Conservation (phyloP, 2,888 invertebrate species). For the Acrocyrtus sp. region DNA sequence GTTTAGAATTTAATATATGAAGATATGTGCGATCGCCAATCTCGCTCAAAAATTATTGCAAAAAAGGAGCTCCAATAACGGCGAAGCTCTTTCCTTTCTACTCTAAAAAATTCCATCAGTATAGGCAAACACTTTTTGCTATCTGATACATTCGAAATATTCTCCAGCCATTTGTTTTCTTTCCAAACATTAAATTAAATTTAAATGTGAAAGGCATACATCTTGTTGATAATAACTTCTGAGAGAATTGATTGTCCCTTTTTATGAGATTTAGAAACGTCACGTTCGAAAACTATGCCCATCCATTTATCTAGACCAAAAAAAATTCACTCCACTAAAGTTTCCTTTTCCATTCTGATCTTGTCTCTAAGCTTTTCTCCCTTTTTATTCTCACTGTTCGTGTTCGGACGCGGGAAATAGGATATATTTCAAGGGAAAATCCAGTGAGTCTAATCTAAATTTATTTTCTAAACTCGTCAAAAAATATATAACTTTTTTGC, state of each 20-base stretch:
- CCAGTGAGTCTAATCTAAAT: conserved; percentile 23
- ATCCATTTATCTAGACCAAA: conserved; percentile 11
- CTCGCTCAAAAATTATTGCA: no score
- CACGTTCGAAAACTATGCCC: neutral
- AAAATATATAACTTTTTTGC: conserved; percentile 6
- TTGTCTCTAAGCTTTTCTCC: neutral
- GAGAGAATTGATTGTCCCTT: neutral
- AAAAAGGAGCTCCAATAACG: no score
- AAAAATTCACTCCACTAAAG: neutral
- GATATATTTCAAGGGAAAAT: neutral
- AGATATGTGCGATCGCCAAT: no score
- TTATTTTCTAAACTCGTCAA: conserved; percentile 25
- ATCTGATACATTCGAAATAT: no score
- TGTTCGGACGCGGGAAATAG: no score
- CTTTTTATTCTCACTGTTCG: no score
- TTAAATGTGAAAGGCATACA: neutral
- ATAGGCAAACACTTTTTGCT: no score
- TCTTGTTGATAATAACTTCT: neutral
- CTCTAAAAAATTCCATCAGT: no score
- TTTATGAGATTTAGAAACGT: neutral
- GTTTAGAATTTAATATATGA: neutral
- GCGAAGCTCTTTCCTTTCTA: no score
- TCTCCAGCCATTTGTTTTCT: neutral
- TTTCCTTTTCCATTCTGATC: neutral
- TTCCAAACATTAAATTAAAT: neutral